Evolutionary conservation across 2,888 invertebrate genomes (phyloP), one percentile per base, ranked within the genome.

Genomic region (Scrobipalpa costella): DNA sequence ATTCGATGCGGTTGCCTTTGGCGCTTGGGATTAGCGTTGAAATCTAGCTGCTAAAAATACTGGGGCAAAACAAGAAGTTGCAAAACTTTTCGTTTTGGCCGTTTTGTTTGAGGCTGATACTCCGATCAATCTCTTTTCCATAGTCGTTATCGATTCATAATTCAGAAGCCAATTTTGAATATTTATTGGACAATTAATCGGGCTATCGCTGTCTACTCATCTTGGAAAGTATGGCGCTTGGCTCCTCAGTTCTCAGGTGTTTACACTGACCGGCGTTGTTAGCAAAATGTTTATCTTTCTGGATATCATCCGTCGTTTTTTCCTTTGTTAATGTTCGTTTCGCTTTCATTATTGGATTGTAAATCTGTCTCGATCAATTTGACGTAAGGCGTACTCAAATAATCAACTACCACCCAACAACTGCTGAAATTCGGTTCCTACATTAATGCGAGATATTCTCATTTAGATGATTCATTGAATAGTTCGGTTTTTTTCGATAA

Each of bases 231-330:
- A 74, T 77, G 80, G 79, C 80, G 80, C 79, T 78, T 75, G 71
- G 68, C 64, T 70, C 67, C 67, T 63, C 67, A 64, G 63, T 70
- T 67, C 67, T 63, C 67, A 64, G 63, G 34, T 85, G 85, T 86
- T 85, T 85, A 85, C 78, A 67, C 75, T 77, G 63, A 57, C 70
- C 70, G 69, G 67, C 69, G 71, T 75, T 76, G 75, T 77, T 79
- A 77, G 77, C 78, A 75, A 76, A 79, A 79, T 85, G 85, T 86
- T 86, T 86, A 85, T 76, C 79, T 79, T 71, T 82, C 84, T 84
- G 84, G 81, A 79, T 80, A 83, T 77, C 80, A 78, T 84, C 84
- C 77, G 74, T 81, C 80, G 78, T 77, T 75, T 68, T 77, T 75
- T 78, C 74, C 76, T 79, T 83, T 82, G 79, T 83, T 80, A 79